A percentile compares a stretch with the other conserved stretches of the same genome.
Conservation (phyloP, 2,113 vertebrate species). For the Raja brachyura region DNA sequence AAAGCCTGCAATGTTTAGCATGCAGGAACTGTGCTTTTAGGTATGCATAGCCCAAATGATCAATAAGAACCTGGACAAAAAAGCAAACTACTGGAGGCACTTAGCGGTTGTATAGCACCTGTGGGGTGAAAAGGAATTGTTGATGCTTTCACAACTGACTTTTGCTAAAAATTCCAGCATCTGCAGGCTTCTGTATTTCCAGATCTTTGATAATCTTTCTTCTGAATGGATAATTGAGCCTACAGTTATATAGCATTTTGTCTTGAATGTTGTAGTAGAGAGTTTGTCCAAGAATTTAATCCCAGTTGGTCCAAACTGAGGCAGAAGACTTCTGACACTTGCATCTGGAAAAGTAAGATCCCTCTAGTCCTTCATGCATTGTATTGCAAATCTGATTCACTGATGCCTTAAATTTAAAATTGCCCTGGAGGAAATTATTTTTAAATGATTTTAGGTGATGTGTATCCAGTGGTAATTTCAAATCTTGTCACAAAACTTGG, state of each 20-base stretch:
- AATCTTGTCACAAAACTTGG: not conserved
- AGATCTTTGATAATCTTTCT: too few relatives aligned
- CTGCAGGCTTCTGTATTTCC: too few relatives aligned
- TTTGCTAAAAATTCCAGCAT: too few relatives aligned
- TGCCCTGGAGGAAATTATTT: too few relatives aligned
- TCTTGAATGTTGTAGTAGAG: not conserved
- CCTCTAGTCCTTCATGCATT: not conserved
- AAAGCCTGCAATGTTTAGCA: not conserved
- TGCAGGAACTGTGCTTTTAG: not conserved
- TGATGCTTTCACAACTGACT: too few relatives aligned
- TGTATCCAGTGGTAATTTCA: not conserved
- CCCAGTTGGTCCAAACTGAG: not conserved
- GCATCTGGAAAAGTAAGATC: not conserved
- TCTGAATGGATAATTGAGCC: too few relatives aligned
- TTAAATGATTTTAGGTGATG: not conserved
- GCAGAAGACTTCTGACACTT: not conserved
- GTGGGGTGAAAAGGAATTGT: too few relatives aligned
- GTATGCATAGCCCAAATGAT: too few relatives aligned
- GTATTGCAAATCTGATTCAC: not conserved
- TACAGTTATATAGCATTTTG: not conserved
- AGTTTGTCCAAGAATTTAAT: not conserved
- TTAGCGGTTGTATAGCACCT: too few relatives aligned
- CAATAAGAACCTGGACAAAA: too few relatives aligned
- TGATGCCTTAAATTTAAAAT: not conserved
- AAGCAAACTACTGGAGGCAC: too few relatives aligned